phyloP scores from a whole-genome alignment of 2,888 invertebrate genomes.

The Hermaeophaga mercurialis region DNA sequence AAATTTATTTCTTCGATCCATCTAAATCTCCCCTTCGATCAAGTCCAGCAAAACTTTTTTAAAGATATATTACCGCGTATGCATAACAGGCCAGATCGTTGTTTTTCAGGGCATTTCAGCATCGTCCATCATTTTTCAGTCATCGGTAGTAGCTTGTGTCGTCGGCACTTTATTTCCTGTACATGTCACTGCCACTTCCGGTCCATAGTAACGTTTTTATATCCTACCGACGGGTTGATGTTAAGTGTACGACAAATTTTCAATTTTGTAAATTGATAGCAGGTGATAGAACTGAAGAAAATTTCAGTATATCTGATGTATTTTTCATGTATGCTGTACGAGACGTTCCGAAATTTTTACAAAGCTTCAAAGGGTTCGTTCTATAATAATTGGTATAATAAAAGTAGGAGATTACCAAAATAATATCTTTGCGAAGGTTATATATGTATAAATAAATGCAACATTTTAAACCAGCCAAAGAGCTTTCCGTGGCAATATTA shows the following conservation, averaged over 20 bases:
- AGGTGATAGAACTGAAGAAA: slow-evolving; percentile 1
- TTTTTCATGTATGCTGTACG: too few relatives aligned
- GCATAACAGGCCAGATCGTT: slow-evolving; percentile 12
- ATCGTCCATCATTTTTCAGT: slow-evolving; percentile 18
- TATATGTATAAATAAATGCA: too few relatives aligned
- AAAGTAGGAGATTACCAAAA: too few relatives aligned
- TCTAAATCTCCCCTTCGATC: slow-evolving; percentile 9
- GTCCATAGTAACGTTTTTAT: slow-evolving; percentile 12
- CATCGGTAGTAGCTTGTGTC: slow-evolving; percentile 5
- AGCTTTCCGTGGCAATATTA: too few relatives aligned
- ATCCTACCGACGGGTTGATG: slow-evolving; percentile 3
- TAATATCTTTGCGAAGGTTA: too few relatives aligned
- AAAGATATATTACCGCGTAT: slow-evolving; percentile 10
- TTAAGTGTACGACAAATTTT: slow-evolving; percentile 21
- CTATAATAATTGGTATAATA: too few relatives aligned
- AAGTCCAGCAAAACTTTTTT: slow-evolving; percentile 4
- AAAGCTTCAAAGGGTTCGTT: too few relatives aligned
- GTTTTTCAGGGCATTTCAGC: not conserved
- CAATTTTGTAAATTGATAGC: slow-evolving; percentile 18
- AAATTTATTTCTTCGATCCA: slow-evolving; percentile 12
- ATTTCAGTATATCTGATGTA: slow-evolving; percentile 3
- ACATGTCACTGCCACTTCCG: slow-evolving; percentile 16
- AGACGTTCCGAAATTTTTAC: too few relatives aligned
- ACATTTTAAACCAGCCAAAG: too few relatives aligned
- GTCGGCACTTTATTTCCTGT: slow-evolving; percentile 13